Conservation (phyloP, 2,113 vertebrate species). For the Bambusicola thoracicus region DNA sequence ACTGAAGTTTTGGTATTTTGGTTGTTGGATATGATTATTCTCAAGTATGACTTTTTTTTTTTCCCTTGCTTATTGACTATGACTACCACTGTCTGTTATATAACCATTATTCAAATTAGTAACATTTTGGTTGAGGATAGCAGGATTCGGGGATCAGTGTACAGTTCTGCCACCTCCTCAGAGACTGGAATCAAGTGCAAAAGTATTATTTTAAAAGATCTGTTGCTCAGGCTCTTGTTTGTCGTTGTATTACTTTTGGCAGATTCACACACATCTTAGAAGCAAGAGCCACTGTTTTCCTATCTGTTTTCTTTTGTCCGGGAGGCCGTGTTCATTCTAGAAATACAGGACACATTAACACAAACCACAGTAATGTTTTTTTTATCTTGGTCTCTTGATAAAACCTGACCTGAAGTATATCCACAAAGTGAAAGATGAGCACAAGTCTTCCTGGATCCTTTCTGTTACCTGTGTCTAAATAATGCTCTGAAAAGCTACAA, state of each 20-base stretch:
- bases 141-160: background rate
- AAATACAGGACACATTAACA: background rate
- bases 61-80: background rate
- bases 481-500: background rate
- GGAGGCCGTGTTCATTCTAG: background rate
- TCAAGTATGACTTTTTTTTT: rapidly evolving
- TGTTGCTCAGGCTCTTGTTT: background rate
- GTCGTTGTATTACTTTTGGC: background rate
- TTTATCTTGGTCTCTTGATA: background rate
- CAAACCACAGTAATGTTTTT: background rate
- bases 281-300: background rate
- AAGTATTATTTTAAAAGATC: background rate
- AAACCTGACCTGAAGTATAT: background rate
- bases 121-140: background rate
- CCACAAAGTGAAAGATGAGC: background rate
- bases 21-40: background rate
- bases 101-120: background rate
- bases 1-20: background rate
- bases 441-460: background rate
- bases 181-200: background rate
- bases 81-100: background rate
- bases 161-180: background rate
- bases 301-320: background rate
- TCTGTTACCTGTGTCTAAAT: background rate
- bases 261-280: background rate